Conservation (phyloP, 2,888 invertebrate genomes). For the Oasisia sp. region DNA sequence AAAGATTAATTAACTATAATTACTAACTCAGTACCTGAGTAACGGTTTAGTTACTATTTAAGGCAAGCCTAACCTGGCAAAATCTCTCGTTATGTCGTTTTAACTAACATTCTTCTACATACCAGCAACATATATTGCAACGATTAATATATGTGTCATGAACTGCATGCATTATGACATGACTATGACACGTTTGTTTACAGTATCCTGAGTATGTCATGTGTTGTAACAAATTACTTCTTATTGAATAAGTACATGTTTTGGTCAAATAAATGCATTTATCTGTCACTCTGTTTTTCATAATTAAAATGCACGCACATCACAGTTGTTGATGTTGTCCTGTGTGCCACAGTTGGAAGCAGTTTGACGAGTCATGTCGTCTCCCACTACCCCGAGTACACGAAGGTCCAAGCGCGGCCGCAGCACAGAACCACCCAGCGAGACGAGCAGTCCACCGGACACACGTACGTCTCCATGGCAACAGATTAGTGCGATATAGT, state of each 20-base stretch:
- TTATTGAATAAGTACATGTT: too few relatives aligned
- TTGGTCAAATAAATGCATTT: too few relatives aligned
- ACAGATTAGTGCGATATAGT: neutral
- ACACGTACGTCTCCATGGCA: neutral
- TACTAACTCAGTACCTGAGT: too few relatives aligned
- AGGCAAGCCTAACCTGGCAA: too few relatives aligned
- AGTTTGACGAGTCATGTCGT: slow-evolving; percentile 24
- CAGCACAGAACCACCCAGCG: slow-evolving; percentile 48
- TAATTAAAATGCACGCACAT: neutral
- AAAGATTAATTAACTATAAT: too few relatives aligned
- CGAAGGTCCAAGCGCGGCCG: slow-evolving; percentile 51
- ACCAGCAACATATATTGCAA: neutral
- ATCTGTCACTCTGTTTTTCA: too few relatives aligned
- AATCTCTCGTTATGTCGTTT: neutral
- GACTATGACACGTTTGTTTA: too few relatives aligned
- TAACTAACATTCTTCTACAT: neutral
- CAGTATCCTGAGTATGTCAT: too few relatives aligned
- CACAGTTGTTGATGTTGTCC: neutral
- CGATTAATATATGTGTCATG: neutral
- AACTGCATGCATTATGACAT: neutral
- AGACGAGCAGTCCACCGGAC: slow-evolving; percentile 29
- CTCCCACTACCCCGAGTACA: slow-evolving; percentile 47
- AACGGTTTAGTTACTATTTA: too few relatives aligned
- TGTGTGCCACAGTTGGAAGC: neutral
- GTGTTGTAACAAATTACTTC: too few relatives aligned